Conservation (phyloP, 2,113 vertebrate genomes). For the Charadrius vociferus region DNA sequence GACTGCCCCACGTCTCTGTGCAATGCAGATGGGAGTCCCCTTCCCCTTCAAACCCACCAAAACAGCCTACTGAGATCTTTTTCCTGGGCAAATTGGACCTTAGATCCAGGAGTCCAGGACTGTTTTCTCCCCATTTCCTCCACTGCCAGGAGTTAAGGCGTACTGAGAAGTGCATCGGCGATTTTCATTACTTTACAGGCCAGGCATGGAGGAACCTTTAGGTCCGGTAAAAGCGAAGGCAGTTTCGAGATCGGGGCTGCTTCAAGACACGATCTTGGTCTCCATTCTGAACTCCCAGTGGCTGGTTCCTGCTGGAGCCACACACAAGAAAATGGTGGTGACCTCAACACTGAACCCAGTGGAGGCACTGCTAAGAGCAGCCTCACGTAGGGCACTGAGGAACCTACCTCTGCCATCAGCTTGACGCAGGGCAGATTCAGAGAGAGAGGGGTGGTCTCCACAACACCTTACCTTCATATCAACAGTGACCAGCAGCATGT, state of each 20-base stretch:
- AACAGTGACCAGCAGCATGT: not conserved
- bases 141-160: not conserved
- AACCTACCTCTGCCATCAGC: not conserved
- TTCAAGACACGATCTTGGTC: not conserved
- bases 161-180: not conserved
- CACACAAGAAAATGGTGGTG: not conserved
- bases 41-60: not conserved
- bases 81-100: not conserved
- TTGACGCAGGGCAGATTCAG: not conserved
- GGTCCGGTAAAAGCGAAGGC: not conserved
- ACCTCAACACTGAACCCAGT: not conserved
- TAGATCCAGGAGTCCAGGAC: not conserved
- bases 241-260: not conserved
- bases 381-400: rapidly evolving
- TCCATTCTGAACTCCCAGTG: not conserved
- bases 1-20: rapidly evolving
- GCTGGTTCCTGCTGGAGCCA: not conserved
- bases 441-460: not conserved
- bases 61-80: not conserved
- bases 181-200: not conserved
- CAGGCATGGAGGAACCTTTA: not conserved
- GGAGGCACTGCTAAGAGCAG: not conserved
- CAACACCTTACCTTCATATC: not conserved
- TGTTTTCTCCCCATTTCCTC: not conserved
- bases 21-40: not conserved